Base-by-base conservation (phyloP, 1,140 invertebrate species). In the Polyergus mexicanus region DNA sequence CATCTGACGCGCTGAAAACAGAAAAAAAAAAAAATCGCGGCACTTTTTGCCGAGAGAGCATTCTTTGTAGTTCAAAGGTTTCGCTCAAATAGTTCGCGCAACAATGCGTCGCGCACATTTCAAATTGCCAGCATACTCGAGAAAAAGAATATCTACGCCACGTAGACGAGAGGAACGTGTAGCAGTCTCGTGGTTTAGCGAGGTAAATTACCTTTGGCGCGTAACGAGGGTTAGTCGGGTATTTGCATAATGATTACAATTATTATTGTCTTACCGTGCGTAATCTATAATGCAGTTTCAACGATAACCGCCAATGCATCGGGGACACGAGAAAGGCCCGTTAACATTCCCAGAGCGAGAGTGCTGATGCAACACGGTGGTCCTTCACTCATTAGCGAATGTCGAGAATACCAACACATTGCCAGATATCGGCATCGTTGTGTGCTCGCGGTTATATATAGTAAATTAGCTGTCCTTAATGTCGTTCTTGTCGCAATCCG, bases 171-270 rank as follows among this genome's bases (percentile, higher is more conserved):
- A n/a, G 35, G 44, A 25, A 51, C 6, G 35, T 51, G 47, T 51
- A 22, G 19, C n/a, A 56, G 54, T 16, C 38, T 62, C 19, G 25
- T 41, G 66, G 28, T 77, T 38, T 47, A 77, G 25, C n/a, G n/a
- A 72, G 32, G 66, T 44, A 62, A 51, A 88, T 81, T 85, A 69
- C 60, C 22, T 58, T 47, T 47, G 69, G 71, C 38, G 56, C 41
- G 65, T 89, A 89, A 86, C 77, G 84, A 86, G 77, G 77, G 63
- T 63, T 19, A 63, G 66, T 76, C 78, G 65, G 72, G 60, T 90
- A 85, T 90, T 92, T 89, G 84, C 84, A 88, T 90, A 91, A 92
- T 88, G 77, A 91, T 91, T 86, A 87, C 80, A 91, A 92, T 89
- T 89, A 90, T 78, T 90, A 92, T 89, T 90, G 84, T 78, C 88